Percentiles rank a stretch among this genome's conserved stretches.
Evolutionary conservation across 2,888 invertebrate species (phyloP).

Genomic region (Norana najaformis): DNA sequence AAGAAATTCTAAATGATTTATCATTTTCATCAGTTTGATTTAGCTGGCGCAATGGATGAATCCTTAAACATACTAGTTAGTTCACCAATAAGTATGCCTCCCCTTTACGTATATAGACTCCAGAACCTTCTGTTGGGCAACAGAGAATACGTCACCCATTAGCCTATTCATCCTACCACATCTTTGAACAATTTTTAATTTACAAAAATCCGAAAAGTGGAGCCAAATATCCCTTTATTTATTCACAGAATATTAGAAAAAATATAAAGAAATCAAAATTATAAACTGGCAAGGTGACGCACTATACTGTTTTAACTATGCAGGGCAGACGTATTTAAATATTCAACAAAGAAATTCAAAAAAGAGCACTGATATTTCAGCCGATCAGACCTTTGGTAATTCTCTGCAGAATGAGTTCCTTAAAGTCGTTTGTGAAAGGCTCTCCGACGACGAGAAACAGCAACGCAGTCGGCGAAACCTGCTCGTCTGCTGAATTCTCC

Average conservation of each 20-base stretch:
- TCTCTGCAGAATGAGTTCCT: conserved; percentile 18
- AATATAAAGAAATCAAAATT: not conserved
- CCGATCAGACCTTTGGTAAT: not conserved
- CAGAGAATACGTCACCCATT: not conserved
- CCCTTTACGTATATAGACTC: not conserved
- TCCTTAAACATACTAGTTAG: too few species aligned
- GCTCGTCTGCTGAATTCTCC: not conserved
- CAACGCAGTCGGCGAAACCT: conserved; percentile 27
- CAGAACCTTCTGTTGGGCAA: not conserved
- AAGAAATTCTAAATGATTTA: not conserved
- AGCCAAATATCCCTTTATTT: not conserved
- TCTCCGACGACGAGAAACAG: conserved; percentile 44
- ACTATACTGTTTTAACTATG: not conserved
- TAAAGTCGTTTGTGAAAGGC: conserved; percentile 36
- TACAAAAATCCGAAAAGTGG: not conserved
- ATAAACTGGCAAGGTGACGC: not conserved
- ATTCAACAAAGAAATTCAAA: not conserved
- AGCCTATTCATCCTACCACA: not conserved
- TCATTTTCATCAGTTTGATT: too few species aligned
- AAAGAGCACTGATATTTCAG: not conserved
- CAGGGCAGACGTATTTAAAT: not conserved
- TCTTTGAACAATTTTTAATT: not conserved
- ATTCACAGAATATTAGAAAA: not conserved
- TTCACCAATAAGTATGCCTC: too few species aligned
- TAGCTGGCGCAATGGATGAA: too few species aligned